Evolutionary conservation across 2,888 invertebrate genomes (phyloP).

Genomic region (Eupithecia dodoneata): DNA sequence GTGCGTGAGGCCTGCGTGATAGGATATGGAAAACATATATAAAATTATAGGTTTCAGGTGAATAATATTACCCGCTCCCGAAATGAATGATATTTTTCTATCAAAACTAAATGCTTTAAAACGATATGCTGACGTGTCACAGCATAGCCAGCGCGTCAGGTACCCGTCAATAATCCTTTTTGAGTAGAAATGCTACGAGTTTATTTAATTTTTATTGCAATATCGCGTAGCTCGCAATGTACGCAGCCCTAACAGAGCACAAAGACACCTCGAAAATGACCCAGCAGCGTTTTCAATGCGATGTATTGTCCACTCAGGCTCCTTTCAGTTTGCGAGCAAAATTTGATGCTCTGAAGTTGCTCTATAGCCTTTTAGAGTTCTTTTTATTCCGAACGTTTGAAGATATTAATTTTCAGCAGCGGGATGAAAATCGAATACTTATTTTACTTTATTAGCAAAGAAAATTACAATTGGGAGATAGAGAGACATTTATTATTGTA

Average conservation of each 20-base stretch:
- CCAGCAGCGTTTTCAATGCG: conserved; percentile 52
- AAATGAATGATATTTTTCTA: neutral
- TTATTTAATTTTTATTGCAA: conserved; percentile 2
- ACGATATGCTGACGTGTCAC: neutral
- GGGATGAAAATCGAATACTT: neutral
- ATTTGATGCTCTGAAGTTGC: conserved; percentile 34
- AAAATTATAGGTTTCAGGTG: no score
- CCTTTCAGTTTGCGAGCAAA: conserved; percentile 37
- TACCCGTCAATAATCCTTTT: neutral
- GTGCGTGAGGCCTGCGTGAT: no score
- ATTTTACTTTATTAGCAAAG: neutral
- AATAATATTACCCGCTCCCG: no score
- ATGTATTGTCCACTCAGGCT: conserved; percentile 54
- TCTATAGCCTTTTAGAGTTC: conserved; percentile 2
- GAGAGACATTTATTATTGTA: no score
- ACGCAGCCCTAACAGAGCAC: conserved; percentile 34
- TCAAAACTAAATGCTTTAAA: neutral
- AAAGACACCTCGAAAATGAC: conserved; percentile 57
- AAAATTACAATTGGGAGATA: neutral
- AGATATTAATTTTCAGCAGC: neutral
- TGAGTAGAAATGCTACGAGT: neutral
- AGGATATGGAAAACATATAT: no score
- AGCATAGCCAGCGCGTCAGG: neutral
- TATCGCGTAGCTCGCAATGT: conserved; percentile 22
- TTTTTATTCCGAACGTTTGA: neutral